These are phyloP conservation scores for Zaprionus lachaisei DNA, from an alignment of 1,140 invertebrate genomes.

Conservation along the genomic window DNA sequence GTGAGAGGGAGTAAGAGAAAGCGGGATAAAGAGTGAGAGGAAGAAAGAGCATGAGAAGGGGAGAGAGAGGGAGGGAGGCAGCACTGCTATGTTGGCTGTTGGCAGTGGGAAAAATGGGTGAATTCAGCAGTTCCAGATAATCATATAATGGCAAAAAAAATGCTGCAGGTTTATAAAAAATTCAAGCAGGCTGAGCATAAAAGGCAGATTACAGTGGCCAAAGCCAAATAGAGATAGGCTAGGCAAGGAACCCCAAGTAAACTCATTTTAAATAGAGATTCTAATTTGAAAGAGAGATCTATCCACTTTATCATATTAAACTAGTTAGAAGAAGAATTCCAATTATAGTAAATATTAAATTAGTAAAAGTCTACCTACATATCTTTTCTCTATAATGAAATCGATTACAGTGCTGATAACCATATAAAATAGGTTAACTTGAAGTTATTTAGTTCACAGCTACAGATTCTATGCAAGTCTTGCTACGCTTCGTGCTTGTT, in stretches of 20 bases:
- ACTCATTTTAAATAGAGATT: not conserved
- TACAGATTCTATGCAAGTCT: too few species aligned
- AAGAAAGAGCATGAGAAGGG: not conserved
- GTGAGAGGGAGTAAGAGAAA: not conserved
- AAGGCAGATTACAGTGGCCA: not conserved
- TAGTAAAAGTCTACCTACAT: too few species aligned
- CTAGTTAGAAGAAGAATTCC: too few species aligned
- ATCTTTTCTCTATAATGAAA: too few species aligned
- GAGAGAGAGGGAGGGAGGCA: not conserved
- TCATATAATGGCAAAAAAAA: conserved; percentile 8
- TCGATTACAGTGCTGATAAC: too few species aligned
- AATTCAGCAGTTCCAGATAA: conserved; percentile 32
- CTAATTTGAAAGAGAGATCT: too few species aligned
- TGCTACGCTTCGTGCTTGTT: not conserved
- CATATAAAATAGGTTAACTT: too few species aligned
- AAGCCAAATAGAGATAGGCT: not conserved
- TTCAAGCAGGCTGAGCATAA: not conserved
- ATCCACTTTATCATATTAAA: too few species aligned
- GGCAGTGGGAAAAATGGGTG: conserved; percentile 19
- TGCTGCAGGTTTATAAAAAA: conserved; percentile 4
- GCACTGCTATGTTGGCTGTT: conserved; percentile 29
- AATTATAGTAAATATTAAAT: too few species aligned
- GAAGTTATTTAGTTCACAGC: too few species aligned
- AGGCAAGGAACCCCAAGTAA: not conserved
- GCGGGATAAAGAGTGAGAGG: not conserved